A percentile compares a stretch with the other conserved stretches of the same genome.
phyloP scores from a whole-genome alignment of 2,888 invertebrate genomes.

The Heliothis peltigera region DNA sequence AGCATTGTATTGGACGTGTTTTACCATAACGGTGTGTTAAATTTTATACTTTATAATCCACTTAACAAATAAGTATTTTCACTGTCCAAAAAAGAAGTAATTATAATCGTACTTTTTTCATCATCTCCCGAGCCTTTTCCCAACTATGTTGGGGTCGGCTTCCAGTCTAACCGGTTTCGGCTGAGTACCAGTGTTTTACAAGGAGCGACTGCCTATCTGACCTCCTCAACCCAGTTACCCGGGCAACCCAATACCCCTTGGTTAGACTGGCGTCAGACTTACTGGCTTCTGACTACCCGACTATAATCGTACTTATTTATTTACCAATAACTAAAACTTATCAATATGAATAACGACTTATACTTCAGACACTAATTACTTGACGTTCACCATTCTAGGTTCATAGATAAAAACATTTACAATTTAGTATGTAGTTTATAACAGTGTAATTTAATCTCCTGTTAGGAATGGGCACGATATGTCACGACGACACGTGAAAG shows the following conservation, averaged over 20 bases:
- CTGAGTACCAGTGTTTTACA: too few species aligned
- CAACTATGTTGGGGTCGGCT: too few species aligned
- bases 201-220: too few species aligned
- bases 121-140: too few species aligned
- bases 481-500: conserved; percentile 36
- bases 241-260: too few species aligned
- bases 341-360: not conserved
- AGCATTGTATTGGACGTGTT: not conserved
- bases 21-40: not conserved
- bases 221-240: too few species aligned
- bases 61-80: conserved; percentile 1
- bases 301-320: not conserved
- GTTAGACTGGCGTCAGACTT: too few species aligned
- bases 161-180: too few species aligned
- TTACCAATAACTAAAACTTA: not conserved
- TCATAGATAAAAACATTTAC: conserved; percentile 12
- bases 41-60: conserved; percentile 1
- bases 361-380: not conserved
- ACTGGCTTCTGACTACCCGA: too few species aligned
- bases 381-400: conserved; percentile 6
- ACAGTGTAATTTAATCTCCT: conserved; percentile 34
- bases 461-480: conserved; percentile 36
- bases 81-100: too few species aligned
- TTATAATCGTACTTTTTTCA: not conserved
- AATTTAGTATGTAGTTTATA: conserved; percentile 21